Evolutionary conservation across 35 echinoderm and acorn worm species (phyloP).

Genomic region (Lytechinus pictus): DNA sequence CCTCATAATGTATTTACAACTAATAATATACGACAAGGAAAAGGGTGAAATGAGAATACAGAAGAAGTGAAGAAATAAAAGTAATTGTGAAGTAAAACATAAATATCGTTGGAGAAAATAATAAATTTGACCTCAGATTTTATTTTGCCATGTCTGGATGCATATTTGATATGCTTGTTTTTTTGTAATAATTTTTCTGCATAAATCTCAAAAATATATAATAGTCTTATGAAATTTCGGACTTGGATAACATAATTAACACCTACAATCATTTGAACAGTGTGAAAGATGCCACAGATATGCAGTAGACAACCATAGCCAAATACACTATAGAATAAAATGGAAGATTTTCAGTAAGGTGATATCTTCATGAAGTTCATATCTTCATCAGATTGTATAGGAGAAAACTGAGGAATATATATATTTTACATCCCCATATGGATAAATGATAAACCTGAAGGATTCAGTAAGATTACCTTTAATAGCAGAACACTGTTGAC

Average conservation of each 20-base stretch:
- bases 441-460: neutral
- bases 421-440: neutral
- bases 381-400: neutral
- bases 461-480: neutral
- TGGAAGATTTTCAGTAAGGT: neutral
- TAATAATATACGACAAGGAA: too few relatives aligned
- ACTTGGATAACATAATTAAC: neutral
- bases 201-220: too few relatives aligned
- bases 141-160: neutral
- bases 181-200: too few relatives aligned
- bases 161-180: neutral
- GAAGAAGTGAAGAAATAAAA: neutral
- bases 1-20: too few relatives aligned
- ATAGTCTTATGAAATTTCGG: neutral
- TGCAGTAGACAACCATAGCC: neutral
- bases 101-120: neutral
- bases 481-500: neutral
- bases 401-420: neutral
- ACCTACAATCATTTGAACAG: too few relatives aligned
- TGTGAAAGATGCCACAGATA: neutral
- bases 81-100: neutral
- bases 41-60: too few relatives aligned
- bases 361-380: neutral
- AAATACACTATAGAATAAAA: neutral
- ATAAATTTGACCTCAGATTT: neutral